A percentile compares a stretch with the other conserved stretches of the same genome.
phyloP scores from a whole-genome alignment of 2,113 vertebrate species.

The Psammodynastes pulverulentus region DNA sequence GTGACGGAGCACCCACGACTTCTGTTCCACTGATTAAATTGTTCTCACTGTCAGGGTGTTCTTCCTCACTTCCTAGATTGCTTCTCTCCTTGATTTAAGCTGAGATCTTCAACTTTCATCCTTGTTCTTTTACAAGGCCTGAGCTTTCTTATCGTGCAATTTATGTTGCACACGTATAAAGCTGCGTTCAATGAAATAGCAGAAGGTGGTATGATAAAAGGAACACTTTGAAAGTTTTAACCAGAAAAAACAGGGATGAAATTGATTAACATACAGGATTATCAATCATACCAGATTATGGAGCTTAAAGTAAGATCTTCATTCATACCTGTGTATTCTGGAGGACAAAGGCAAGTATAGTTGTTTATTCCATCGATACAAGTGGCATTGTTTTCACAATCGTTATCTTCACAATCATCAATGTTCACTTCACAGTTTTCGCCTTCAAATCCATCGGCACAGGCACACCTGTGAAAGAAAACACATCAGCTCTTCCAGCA shows the following conservation, averaged over 20 bases:
- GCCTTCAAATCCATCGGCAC: conserved; percentile 94
- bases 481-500: neutral
- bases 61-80: neutral
- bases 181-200: neutral
- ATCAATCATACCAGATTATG: neutral
- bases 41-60: neutral
- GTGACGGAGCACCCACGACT: too few species aligned
- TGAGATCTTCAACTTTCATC: neutral
- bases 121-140: neutral
- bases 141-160: neutral
- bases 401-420: conserved; percentile 98
- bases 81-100: neutral
- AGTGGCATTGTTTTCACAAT: conserved; percentile 98
- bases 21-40: neutral
- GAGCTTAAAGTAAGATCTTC: neutral
- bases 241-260: neutral
- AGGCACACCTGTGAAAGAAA: conserved; percentile 81
- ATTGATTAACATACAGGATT: neutral
- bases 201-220: neutral
- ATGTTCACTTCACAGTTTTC: conserved; percentile 91
- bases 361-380: conserved; percentile 97
- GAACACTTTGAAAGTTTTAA: too few species aligned
- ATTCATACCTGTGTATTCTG: conserved; percentile 95
- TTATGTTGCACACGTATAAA: neutral
- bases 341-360: conserved; percentile 94